Conservation (phyloP, 2,113 vertebrate species). For the Indicator indicator region DNA sequence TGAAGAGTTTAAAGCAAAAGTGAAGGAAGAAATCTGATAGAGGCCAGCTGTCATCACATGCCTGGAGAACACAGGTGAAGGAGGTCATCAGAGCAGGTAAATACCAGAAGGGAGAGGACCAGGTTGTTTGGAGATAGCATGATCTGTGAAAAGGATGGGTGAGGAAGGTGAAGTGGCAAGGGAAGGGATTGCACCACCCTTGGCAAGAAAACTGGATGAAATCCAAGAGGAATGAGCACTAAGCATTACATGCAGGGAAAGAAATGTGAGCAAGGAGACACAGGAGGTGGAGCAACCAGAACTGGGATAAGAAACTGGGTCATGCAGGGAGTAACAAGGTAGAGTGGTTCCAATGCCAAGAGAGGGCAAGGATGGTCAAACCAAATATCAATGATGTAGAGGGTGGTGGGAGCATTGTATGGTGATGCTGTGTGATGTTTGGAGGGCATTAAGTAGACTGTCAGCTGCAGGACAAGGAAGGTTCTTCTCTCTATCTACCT, state of each 20-base stretch:
- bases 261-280: background rate
- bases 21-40: background rate
- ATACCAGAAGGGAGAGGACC: background rate
- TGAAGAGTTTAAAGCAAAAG: background rate
- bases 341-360: background rate
- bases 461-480: background rate
- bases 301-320: background rate
- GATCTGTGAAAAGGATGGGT: background rate
- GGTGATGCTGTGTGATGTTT: background rate
- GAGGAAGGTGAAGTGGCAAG: background rate
- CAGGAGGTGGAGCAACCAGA: background rate
- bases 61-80: background rate
- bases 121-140: background rate
- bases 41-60: background rate
- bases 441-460: background rate
- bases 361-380: background rate
- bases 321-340: background rate
- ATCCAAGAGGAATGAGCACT: background rate
- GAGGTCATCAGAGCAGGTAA: background rate
- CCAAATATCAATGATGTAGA: fast-evolving
- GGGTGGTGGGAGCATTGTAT: background rate
- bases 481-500: background rate
- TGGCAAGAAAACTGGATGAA: background rate
- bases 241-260: background rate
- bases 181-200: background rate